A percentile compares a stretch with the other conserved stretches of the same genome.
Conservation (phyloP, 2,888 invertebrate species). For the Diplazon laetatorius region DNA sequence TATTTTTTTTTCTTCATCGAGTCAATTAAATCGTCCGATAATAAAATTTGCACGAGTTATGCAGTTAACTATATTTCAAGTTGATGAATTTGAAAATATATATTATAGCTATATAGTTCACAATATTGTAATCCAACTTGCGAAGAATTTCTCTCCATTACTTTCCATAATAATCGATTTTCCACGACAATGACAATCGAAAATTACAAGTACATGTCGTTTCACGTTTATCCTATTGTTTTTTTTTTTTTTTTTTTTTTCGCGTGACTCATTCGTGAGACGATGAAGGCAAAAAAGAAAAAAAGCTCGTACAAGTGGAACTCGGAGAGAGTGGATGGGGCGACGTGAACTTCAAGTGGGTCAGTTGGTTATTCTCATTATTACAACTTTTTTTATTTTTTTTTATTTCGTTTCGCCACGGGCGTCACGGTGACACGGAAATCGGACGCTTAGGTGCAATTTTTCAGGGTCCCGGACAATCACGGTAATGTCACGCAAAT, state of each 20-base stretch:
- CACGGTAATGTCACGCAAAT: no score
- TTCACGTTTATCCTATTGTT: no score
- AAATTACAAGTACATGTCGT: constrained; percentile 52
- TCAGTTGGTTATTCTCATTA: constrained; percentile 62
- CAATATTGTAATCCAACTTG: not conserved
- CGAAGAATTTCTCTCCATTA: no score
- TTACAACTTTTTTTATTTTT: constrained; percentile 32
- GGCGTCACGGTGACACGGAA: constrained; percentile 18
- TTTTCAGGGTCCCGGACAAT: no score
- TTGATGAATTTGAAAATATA: no score
- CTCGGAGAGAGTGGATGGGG: constrained; percentile 40
- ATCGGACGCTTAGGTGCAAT: constrained; percentile 7
- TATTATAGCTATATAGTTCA: not conserved
- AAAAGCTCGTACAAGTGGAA: constrained; percentile 53
- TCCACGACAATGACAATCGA: constrained; percentile 35
- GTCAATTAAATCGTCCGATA: no score
- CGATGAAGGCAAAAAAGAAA: not conserved
- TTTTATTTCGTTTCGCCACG: not conserved
- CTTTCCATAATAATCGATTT: constrained; percentile 48
- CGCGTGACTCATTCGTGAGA: not conserved
- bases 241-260: constrained; percentile 20
- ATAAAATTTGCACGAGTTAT: no score
- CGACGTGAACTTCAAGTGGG: constrained; percentile 51
- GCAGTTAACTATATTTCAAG: no score
- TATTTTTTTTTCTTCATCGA: no score